Base-by-base conservation (phyloP, 2,888 invertebrate species). In the Pilophorus perplexus region DNA sequence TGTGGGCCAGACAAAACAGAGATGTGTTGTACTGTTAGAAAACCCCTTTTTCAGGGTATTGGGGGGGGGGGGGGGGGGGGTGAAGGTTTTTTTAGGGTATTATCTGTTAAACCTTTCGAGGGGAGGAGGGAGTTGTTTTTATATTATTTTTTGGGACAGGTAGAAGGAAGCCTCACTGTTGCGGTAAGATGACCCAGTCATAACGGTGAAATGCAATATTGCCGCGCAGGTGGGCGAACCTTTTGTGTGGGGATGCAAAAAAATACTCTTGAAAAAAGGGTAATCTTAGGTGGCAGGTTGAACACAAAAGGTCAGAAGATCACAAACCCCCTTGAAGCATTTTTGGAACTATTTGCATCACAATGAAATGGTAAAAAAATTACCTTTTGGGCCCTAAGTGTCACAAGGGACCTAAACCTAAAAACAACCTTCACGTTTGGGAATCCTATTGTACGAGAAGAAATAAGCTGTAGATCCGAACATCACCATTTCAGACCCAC, bases 161-260 rank as follows among this genome's bases (percentile, higher is more conserved):
- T 18, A 23, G 28, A 28, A 18, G 16, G 2, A 25, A 18, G 18
- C 18, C 23, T 25, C 4, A 28, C 12, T 12, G 27, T 22, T 55
- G 55, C 55, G 55, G 55, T 55, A 37, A 55, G 55, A 55, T 55
- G 55, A 55, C 55, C 55, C 16, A 55, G 38, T 55, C 55, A 55
- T 55, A 55, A 55, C 55, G 55, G 55, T 55, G 55, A 55, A 55
- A 55, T 55, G 55, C 38, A 55, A 55, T 55, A 55, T 55, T 55
- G 55, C 38, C 20, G 55, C 38, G 55, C 55, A 55, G 55, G 55
- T 55, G 55, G 38, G 37, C 10, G 22, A 37, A 28, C 23, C 27
- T 28, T 52, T 14, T 52, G 28, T 38, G 22, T 38, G 12, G 8
- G 38, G 20, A 8, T 28, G 28, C 14, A 20, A 55, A 55, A 55